These are phyloP conservation scores for Vespertilio murinus DNA, from an alignment of 2,797 vertebrate species.

Conservation along the genomic window DNA sequence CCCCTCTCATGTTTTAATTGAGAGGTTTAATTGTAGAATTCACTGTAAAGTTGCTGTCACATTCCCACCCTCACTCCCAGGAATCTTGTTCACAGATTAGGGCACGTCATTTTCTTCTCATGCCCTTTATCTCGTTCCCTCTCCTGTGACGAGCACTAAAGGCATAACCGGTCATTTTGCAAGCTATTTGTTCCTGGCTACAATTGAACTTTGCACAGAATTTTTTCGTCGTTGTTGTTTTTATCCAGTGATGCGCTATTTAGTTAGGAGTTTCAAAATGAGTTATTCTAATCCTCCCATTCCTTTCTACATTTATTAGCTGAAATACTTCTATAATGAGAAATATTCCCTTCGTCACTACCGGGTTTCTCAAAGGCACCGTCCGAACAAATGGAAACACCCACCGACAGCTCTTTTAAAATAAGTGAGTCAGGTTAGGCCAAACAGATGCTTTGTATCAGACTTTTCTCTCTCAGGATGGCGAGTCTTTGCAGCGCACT, in stretches of 20 bases:
- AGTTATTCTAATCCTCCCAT: not conserved
- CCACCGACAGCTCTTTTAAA: not conserved
- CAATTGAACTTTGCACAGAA: not conserved
- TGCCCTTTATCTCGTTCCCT: not conserved
- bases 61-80: not conserved
- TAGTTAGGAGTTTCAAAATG: not conserved
- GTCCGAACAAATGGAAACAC: not conserved
- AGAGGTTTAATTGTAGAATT: not conserved
- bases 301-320: not conserved
- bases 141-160: not conserved
- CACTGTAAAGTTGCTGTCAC: not conserved
- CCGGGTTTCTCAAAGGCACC: not conserved
- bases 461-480: not conserved
- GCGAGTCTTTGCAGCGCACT: not conserved
- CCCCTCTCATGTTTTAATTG: not conserved
- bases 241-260: not conserved
- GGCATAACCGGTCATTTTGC: not conserved
- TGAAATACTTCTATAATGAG: not conserved
- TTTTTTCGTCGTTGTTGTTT: not conserved
- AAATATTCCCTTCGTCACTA: not conserved
- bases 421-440: not conserved
- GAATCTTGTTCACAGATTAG: not conserved
- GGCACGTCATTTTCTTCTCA: not conserved
- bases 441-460: not conserved
- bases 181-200: not conserved